A percentile compares a stretch with the other conserved stretches of the same genome.
phyloP scores from a whole-genome alignment of 1,140 invertebrate species.

The Drosophila willistoni region DNA sequence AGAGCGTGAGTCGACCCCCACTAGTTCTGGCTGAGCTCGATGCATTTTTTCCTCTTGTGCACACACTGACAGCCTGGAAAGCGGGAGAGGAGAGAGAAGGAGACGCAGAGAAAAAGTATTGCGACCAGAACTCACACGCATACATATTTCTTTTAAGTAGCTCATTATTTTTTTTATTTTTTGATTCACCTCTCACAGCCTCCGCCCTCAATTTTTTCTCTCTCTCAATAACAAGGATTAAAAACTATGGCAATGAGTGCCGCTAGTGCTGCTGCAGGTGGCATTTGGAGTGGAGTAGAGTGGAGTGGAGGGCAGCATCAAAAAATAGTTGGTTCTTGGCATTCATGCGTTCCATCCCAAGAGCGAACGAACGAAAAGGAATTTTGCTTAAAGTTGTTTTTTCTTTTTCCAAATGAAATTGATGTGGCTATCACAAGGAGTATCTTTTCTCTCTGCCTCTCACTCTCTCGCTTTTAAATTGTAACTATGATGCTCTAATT shows the following conservation, averaged over 20 bases:
- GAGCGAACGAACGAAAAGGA: not conserved
- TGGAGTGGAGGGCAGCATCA: not conserved
- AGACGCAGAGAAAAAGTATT: not conserved
- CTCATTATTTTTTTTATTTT: constrained; percentile 62
- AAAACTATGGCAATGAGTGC: constrained; percentile 17
- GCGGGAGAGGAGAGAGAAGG: no score
- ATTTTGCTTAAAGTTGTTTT: constrained; percentile 5
- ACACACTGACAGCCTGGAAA: no score
- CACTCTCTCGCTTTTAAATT: no score
- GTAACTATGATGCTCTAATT: no score
- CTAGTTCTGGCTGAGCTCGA: constrained; percentile 29
- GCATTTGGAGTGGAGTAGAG: not conserved
- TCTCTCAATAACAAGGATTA: constrained; percentile 35
- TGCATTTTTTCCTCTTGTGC: constrained; percentile 35
- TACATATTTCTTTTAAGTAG: constrained; percentile 72
- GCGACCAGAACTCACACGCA: constrained; percentile 23
- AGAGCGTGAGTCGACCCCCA: not conserved
- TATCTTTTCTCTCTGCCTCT: not conserved
- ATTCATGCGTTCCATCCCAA: constrained; percentile 3
- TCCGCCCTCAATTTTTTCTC: not conserved
- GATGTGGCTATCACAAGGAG: not conserved
- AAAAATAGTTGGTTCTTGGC: constrained; percentile 9
- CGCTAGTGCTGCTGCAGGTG: not conserved
- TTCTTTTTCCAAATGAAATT: not conserved
- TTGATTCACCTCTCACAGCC: not conserved